Evolutionary conservation across 2,113 vertebrate species (phyloP).

Genomic region (Cranoglanis bouderius): DNA sequence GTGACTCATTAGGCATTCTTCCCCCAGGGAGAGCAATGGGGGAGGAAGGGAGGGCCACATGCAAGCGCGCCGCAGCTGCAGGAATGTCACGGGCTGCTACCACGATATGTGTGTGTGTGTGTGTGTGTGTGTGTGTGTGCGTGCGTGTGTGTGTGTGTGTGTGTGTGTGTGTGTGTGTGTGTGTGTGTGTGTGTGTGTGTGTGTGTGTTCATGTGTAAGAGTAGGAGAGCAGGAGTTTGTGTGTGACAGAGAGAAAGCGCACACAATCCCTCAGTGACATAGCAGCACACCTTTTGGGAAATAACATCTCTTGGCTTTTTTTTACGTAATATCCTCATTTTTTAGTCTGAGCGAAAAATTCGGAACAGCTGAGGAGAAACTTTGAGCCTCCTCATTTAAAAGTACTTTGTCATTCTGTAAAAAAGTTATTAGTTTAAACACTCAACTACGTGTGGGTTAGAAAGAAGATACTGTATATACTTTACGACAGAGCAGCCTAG

Average conservation of each 20-base stretch:
- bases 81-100: conserved; percentile 79
- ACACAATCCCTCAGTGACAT: conserved; percentile 65
- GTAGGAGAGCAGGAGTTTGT: conserved; percentile 40
- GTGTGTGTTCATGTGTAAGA: conserved; percentile 47
- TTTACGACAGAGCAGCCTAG: background rate
- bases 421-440: background rate
- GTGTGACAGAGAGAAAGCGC: conserved; percentile 48
- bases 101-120: conserved; percentile 60
- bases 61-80: conserved; percentile 74
- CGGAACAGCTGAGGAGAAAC: conserved; percentile 58
- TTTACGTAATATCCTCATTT: conserved; percentile 67
- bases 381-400: conserved; percentile 40
- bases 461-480: background rate
- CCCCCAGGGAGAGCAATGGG: conserved; percentile 75
- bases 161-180: conserved; percentile 56
- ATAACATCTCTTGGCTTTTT: conserved; percentile 64
- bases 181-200: conserved; percentile 50
- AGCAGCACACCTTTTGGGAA: conserved; percentile 73
- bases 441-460: background rate
- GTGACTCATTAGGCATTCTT: conserved; percentile 84
- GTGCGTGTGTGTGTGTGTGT: conserved; percentile 50
- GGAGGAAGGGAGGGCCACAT: conserved; percentile 65
- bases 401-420: background rate
- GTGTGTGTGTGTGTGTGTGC: conserved; percentile 48
- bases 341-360: conserved; percentile 53